phyloP scores from a whole-genome alignment of 2,888 invertebrate genomes.

The Lypha dubia region DNA sequence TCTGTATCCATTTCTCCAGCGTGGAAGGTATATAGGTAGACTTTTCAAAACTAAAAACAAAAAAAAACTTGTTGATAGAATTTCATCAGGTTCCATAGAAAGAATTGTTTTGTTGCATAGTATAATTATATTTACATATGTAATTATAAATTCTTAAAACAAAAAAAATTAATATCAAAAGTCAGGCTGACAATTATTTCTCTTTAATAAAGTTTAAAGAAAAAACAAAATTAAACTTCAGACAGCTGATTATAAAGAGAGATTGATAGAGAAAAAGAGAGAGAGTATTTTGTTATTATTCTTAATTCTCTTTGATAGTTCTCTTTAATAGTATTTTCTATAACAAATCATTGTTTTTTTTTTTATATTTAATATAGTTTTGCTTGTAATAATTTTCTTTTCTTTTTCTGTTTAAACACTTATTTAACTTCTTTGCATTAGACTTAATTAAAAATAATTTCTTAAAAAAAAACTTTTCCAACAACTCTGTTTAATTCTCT shows the following conservation, averaged over 20 bases:
- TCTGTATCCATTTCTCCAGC: too few species aligned
- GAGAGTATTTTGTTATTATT: background rate
- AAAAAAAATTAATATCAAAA: background rate
- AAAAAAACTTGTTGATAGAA: too few species aligned
- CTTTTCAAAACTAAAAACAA: too few species aligned
- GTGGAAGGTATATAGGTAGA: too few species aligned
- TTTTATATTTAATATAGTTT: conserved; percentile 12
- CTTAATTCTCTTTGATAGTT: conserved; percentile 9
- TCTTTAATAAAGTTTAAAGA: conserved; percentile 46
- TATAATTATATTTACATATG: too few species aligned
- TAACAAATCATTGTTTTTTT: conserved; percentile 41
- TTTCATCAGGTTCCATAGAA: too few species aligned
- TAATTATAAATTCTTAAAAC: background rate
- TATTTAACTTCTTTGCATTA: conserved; percentile 36
- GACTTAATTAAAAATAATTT: conserved; percentile 41
- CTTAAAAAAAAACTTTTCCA: conserved; percentile 31
- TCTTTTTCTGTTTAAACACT: conserved; percentile 31
- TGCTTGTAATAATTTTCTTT: background rate
- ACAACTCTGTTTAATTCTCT: conserved; percentile 52
- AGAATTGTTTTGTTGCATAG: too few species aligned
- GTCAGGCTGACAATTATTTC: conserved; percentile 11
- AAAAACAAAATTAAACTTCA: conserved; percentile 1
- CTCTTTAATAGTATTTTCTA: conserved; percentile 39
- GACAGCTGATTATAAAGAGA: background rate
- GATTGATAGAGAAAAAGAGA: background rate